Base-by-base conservation (phyloP, 2,797 vertebrate genomes). In the Tapera naevia region DNA sequence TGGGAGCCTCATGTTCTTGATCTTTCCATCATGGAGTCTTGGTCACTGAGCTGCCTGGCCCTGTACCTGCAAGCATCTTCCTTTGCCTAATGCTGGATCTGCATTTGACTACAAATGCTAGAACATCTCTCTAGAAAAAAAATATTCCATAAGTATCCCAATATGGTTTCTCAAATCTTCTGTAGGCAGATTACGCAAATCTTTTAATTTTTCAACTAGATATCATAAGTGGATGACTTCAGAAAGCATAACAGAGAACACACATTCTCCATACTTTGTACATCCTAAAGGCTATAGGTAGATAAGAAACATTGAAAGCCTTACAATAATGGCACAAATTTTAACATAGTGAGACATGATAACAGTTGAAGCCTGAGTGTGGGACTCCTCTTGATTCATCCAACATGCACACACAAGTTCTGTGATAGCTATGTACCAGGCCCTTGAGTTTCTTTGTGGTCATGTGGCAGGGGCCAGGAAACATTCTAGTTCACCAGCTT, bases 351-450 rank as follows among this genome's bases (percentile, higher is more conserved):
- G 48, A 53, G 43, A 43, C 23, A 48, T 30, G 28, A 5, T 45
- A 11, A 74, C 50, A 39, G 18, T 71, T 39, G 54, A 56, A 86
- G 56, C 9, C n/a, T 1, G 4, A 51, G 23, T 12, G 9, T 54
- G 45, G 30, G 18, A 66, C 23, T 71, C 17, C 13, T 16, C 27
- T 83, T 62, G n/a, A 50, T 57, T 57, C 37, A 58, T 21, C 11
- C 78, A 74, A 41, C 3, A 1, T 37, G 17, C 17, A 24, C 1
- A 0, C 5, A 39, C 24, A 46, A 54, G 15, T 7, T 65, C 57
- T 50, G n/a, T 24, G 56, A 65, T 7, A 69, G 28, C 18, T 43
- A 35, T 7, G 51, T 56, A 9, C 13, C 61, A 61, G 33, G 6
- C 16, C 37, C 22, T 71, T 32, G 53, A 61, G 16, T 39, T 90